Evolutionary conservation across 2,113 vertebrate species (phyloP).

Genomic region (Erpornis zantholeuca): DNA sequence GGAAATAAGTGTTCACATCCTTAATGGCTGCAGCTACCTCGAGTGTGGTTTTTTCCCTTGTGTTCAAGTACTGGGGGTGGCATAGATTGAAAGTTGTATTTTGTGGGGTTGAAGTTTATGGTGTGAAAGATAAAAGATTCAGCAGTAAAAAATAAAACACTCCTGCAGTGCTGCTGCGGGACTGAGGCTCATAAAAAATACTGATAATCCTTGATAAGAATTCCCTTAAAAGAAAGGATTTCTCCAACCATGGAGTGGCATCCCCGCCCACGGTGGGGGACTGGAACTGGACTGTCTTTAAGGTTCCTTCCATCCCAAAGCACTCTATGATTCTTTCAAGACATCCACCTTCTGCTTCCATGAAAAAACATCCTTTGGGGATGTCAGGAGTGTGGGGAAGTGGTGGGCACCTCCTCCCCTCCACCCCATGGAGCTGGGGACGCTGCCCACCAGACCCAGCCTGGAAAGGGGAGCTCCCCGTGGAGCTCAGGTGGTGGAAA

Average conservation of each 20-base stretch:
- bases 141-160: background rate
- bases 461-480: background rate
- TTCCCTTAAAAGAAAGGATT: background rate
- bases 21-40: background rate
- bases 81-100: background rate
- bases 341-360: fast-evolving
- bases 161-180: background rate
- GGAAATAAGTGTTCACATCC: background rate
- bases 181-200: background rate
- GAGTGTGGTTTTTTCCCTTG: background rate
- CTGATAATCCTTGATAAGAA: background rate
- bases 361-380: background rate
- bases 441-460: background rate
- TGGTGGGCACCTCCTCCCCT: background rate
- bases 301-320: background rate
- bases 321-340: background rate
- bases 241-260: background rate
- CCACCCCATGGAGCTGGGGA: no score
- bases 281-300: background rate
- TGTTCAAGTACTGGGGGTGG: background rate
- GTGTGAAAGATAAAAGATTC: background rate
- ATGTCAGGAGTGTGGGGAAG: fast-evolving
- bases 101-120: background rate
- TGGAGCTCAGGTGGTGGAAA: background rate
- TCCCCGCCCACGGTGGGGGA: background rate